Evolutionary conservation across 64 coral and sea anemone genomes (phyloP).

Genomic region (Trachythela sp.): DNA sequence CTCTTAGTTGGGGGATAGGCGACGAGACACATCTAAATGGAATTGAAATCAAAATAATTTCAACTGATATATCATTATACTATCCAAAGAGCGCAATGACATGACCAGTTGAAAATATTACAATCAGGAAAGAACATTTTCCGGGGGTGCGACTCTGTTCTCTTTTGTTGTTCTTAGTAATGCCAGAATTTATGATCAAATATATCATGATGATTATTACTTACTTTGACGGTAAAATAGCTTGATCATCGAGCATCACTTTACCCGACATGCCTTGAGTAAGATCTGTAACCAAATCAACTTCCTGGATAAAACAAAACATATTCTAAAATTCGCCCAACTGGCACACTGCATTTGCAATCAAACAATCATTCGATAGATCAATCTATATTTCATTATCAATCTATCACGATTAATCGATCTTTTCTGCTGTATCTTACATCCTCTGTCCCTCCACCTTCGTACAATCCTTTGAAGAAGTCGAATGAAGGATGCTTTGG

Average conservation of each 20-base stretch:
- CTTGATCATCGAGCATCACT: conserved; percentile 63
- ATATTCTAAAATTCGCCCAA: not conserved
- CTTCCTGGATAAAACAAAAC: conserved; percentile 48
- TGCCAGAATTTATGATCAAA: too few relatives aligned
- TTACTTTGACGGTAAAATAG: conserved; percentile 79
- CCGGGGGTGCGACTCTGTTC: too few relatives aligned
- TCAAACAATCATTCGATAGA: too few relatives aligned
- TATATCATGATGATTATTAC: not conserved
- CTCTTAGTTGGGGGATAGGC: not conserved
- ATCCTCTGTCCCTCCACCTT: conserved; percentile 53
- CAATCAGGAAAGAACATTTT: too few relatives aligned
- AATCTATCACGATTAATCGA: not conserved
- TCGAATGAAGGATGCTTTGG: conserved; percentile 69
- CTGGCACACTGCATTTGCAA: not conserved
- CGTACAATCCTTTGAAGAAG: conserved; percentile 87
- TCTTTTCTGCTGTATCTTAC: conserved; percentile 25
- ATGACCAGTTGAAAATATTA: too few relatives aligned
- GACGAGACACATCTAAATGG: not conserved
- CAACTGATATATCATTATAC: not conserved
- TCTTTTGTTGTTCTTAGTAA: too few relatives aligned
- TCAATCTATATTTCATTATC: too few relatives aligned
- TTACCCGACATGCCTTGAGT: conserved; percentile 80
- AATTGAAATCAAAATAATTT: not conserved
- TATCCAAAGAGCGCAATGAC: not conserved
- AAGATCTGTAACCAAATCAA: conserved; percentile 74